Conservation (phyloP, 2,888 invertebrate genomes). For the Cylindroiulus punctatus region DNA sequence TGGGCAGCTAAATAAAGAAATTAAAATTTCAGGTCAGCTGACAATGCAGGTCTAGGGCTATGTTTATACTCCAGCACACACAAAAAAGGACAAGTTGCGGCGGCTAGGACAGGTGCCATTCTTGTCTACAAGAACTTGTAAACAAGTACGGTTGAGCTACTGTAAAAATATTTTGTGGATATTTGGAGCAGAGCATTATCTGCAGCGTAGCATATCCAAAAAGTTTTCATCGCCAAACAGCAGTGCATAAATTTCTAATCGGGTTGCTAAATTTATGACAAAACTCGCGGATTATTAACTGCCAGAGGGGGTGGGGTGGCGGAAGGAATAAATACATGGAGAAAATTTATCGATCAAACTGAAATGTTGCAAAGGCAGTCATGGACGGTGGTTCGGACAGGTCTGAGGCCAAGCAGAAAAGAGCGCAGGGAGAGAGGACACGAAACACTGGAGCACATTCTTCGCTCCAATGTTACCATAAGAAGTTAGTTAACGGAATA, state of each 20-base stretch:
- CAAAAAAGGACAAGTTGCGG: no score
- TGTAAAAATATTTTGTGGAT: no score
- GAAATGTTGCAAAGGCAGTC: neutral
- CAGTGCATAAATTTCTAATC: neutral
- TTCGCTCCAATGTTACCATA: neutral
- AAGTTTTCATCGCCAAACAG: neutral
- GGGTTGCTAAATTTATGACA: neutral
- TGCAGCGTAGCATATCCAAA: neutral
- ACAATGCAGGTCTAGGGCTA: no score
- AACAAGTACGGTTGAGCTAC: no score
- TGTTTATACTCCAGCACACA: no score
- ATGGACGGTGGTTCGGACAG: neutral
- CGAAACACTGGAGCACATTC: neutral
- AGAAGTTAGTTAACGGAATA: slow-evolving; percentile 9
- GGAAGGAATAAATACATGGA: neutral
- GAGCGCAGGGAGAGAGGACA: neutral
- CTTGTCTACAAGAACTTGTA: no score
- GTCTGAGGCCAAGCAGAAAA: neutral
- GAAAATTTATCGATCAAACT: neutral
- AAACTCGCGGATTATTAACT: no score
- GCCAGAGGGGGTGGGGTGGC: no score
- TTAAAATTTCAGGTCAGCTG: no score
- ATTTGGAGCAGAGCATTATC: neutral
- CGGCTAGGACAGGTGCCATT: no score
- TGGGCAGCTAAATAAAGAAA: no score